Base-by-base conservation (phyloP, 1,140 invertebrate genomes). In the Belonocnema kinseyi region DNA sequence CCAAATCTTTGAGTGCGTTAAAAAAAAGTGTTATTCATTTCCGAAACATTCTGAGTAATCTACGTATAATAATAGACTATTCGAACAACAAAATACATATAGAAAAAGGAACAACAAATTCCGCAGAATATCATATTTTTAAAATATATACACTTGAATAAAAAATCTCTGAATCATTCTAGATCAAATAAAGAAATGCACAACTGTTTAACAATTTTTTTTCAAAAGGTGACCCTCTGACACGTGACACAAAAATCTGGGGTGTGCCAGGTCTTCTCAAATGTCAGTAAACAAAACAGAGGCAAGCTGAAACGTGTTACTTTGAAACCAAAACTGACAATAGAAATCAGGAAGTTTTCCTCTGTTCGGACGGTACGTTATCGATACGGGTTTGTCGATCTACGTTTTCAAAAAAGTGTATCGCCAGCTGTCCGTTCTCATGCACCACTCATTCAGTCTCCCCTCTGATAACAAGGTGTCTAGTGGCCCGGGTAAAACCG, bases 351-450 rank as follows among this genome's bases (percentile, higher is more conserved):
- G 13, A 46, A 66, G 26, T 66, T 66, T 66, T 46, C 33, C 61
- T 40, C 61, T 26, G 33, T n/a, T 66, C 26, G 46, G 61, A 8
- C 61, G 61, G 46, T 40, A 66, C 61, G 61, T 66, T 66, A 66
- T 66, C 61, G 61, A 66, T 66, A 66, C 5, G 26, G 61, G 26
- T 66, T 66, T 40, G 61, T 40, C 61, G 13, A 66, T 46, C 61
- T 16, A 40, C 13, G 4, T 66, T 40, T 33, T 66, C 26, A n/a
- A 61, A 61, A 40, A 66, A n/a, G 7, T 75, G 74, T 79, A 77
- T 61, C 80, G 51, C 72, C 77, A 78, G 77, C 54, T 81, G 80
- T 78, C 73, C 72, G 54, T 53, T 79, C 80, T 79, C 77, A 77
- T 72, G 21, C 80, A 70, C 54, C 3, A 54, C 17, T 10, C 53